phyloP scores from a whole-genome alignment of 2,113 vertebrate genomes.

The Aramus guarauna region DNA sequence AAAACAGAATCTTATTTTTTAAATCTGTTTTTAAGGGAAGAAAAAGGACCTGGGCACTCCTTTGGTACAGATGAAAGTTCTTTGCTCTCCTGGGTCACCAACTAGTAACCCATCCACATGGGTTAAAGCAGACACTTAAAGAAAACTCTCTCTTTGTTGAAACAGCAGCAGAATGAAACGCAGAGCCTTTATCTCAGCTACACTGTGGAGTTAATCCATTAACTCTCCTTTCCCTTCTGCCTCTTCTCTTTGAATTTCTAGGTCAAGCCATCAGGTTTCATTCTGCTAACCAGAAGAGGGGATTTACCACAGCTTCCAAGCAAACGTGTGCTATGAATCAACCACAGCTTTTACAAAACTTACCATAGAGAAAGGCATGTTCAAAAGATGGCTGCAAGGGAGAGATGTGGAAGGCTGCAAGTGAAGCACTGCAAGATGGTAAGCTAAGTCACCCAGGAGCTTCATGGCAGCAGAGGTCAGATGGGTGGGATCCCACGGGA shows the following conservation, averaged over 20 bases:
- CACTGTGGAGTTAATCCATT: not conserved
- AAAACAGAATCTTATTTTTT: not conserved
- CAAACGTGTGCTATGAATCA: not conserved
- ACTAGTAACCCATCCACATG: not conserved
- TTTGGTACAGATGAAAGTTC: not conserved
- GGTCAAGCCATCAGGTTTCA: conserved; percentile 6
- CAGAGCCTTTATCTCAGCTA: not conserved
- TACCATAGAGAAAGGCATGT: not conserved
- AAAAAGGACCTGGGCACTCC: not conserved
- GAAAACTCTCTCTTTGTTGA: not conserved
- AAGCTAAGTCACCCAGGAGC: not conserved
- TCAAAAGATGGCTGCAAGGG: not conserved
- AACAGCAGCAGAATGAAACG: not conserved
- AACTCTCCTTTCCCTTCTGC: not conserved
- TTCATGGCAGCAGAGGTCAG: not conserved
- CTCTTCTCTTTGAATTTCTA: conserved; percentile 9
- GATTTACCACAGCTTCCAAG: not conserved
- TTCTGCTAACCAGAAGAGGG: not conserved
- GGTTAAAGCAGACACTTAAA: not conserved
- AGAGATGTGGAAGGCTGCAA: accelerated
- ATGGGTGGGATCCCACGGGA: not conserved
- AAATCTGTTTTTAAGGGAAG: not conserved
- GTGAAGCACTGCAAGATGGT: not conserved
- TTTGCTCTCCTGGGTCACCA: not conserved
- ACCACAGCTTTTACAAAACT: not conserved